Evolutionary conservation across 2,888 invertebrate genomes (phyloP).

Genomic region (Acanthosepion esculentum): DNA sequence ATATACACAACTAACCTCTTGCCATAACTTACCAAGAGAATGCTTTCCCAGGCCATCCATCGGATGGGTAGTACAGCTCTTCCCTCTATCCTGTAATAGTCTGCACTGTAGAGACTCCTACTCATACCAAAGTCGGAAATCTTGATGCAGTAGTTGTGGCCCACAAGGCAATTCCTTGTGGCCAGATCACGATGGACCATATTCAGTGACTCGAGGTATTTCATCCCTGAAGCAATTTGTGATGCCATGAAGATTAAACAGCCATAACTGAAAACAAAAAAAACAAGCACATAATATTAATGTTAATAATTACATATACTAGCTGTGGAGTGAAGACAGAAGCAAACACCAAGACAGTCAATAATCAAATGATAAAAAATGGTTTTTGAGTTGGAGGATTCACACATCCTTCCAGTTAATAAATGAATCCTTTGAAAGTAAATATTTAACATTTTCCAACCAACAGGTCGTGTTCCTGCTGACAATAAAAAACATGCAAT

Average conservation of each 20-base stretch:
- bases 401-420: too few relatives aligned
- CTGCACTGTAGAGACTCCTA: conserved; percentile 77
- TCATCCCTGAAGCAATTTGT: conserved; percentile 92
- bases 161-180: conserved; percentile 89
- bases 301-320: not conserved
- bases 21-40: conserved; percentile 77
- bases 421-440: too few relatives aligned
- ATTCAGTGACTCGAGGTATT: conserved; percentile 89
- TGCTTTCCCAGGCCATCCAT: conserved; percentile 93
- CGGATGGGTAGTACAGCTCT: conserved; percentile 87
- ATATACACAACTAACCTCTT: too few relatives aligned
- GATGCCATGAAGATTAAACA: conserved; percentile 87
- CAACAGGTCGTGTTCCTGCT: too few relatives aligned
- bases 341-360: too few relatives aligned
- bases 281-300: conserved; percentile 48
- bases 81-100: conserved; percentile 89
- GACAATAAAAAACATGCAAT: too few relatives aligned
- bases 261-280: conserved; percentile 82
- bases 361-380: too few relatives aligned
- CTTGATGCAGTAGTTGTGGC: conserved; percentile 82
- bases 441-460: too few relatives aligned
- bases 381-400: too few relatives aligned
- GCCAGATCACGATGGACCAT: conserved; percentile 93
- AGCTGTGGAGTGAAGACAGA: too few relatives aligned
- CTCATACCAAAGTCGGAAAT: conserved; percentile 76